Evolutionary conservation across 2,113 vertebrate species (phyloP), one percentile per base, ranked within the genome.

Genomic region (Nansenia antarctica): DNA sequence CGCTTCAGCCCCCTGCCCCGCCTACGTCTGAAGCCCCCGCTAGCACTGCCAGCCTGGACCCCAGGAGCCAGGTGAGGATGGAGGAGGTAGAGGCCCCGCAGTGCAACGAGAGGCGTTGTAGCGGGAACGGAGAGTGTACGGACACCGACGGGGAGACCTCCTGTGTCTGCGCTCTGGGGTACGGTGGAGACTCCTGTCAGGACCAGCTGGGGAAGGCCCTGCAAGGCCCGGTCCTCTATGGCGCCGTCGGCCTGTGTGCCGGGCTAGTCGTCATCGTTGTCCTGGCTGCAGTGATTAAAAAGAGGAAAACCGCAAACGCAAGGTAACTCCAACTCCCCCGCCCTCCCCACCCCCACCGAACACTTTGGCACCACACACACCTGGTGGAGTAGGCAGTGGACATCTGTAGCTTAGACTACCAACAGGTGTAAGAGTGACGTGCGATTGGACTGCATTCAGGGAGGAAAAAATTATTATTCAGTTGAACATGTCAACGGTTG

Each of bases 181-280:
- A 93, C 6, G 77, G 65, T 0, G 94, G 95, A 0, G 84, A 92
- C 4, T 91, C 84, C 62, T 98, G 96, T 0, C 87, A 96, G 69
- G 80, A 91, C 1, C 22, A 57, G 0, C 54, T 88, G 5, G 62
- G 82, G 1, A 86, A 86, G 53, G 76, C 66, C 0, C 11, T 78
- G 0, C 87, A 65, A 0, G 83, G 87, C 24, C 89, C 91, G 0
- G 2, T 89, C 0, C 12, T 88, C 14, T 91, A 96, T 0, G 84
- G 91, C 0, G 80, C 78, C 0, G 67, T 81, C 0, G 77, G 83
- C 11, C 70, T 92, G 9, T 64, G 90, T 2, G 62, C 86, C 1
- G 89, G 77, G 1, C 47, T 92, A 1, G 67, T 90, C 53, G 73
- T 93, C 1, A 77, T 89, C 22, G 75, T 65, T 54, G 85, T 79